Base-by-base conservation (phyloP, 1,140 invertebrate species). In the Drosophila sp. region DNA sequence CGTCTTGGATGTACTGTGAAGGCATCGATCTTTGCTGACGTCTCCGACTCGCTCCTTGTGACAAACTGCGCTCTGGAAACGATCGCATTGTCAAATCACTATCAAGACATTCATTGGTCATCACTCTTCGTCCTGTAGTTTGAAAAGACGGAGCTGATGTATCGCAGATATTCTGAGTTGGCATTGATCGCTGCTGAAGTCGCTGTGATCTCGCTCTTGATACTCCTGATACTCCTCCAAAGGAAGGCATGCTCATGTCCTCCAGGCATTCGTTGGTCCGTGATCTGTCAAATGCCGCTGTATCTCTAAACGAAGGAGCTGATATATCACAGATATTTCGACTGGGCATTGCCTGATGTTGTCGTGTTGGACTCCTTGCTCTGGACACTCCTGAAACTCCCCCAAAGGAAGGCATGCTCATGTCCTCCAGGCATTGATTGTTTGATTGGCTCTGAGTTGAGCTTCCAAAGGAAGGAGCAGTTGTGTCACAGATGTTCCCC, bases 381-480 rank as follows among this genome's bases (percentile, higher is more conserved):
- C 3, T 40, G 0, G 45, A 58, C n/a, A 21, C 32, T 4, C 41
- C 56, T 0, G 72, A 74, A 0, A 46, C 18, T 1, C 9, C 66
- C 1, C 27, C 64, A 25, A 56, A 62, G 0, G 64, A 56, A 5
- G 71, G 71, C 64, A 61, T 48, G 6, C 13, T 34, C 9, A 64
- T n/a, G 8, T 71, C 43, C n/a, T 71, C 59, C 5, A 71, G n/a
- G 6, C 41, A 54, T 13, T n/a, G 11, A 4, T 38, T n/a, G 1
- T 11, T 38, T 2, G 14, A 13, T 5, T 46, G 38, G 14, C 40
- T 27, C 5, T 16, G 32, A 14, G 3, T 7, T 8, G 46, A 11
- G 13, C 9, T 48, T 2, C 8, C 54, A n/a, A 32, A 58, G 6
- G 21, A 21, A 11, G 56, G 56, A 34, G 18, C 34, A 6, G 14